phyloP scores from a whole-genome alignment of 2,888 invertebrate species.

The Agriopis aurantiaria region DNA sequence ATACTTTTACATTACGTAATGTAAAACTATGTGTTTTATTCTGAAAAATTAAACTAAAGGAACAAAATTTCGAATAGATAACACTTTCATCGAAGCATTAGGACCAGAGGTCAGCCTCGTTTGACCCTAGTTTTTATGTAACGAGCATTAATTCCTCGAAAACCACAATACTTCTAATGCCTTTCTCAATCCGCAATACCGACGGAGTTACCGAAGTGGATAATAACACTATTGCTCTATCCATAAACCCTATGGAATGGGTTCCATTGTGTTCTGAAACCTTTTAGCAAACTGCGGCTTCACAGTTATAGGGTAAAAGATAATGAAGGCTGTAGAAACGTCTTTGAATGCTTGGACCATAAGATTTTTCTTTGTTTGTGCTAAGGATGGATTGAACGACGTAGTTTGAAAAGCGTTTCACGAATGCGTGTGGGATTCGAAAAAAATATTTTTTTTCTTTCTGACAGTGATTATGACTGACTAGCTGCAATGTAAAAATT shows the following conservation, averaged over 20 bases:
- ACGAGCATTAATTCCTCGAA: constrained; percentile 20
- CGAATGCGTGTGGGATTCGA: no score
- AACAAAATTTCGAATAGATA: no score
- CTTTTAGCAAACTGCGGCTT: constrained; percentile 48
- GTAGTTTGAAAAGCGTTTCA: neutral
- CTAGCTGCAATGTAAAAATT: no score
- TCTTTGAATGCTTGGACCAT: constrained; percentile 28
- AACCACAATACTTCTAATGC: constrained; percentile 34
- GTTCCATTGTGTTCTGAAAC: constrained; percentile 47
- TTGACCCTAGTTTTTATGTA: constrained; percentile 12
- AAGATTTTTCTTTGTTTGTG: constrained; percentile 33
- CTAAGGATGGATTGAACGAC: neutral
- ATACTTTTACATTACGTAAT: no score
- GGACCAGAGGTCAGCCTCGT: neutral
- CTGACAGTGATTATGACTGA: no score
- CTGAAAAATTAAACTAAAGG: no score
- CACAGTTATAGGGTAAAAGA: constrained; percentile 32
- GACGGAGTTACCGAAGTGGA: constrained; percentile 42
- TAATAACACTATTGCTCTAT: constrained; percentile 47
- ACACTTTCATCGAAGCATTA: no score
- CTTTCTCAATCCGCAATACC: constrained; percentile 30
- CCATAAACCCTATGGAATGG: constrained; percentile 46
- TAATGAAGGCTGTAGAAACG: constrained; percentile 31
- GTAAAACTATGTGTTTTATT: no score
- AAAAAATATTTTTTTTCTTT: no score